Evolutionary conservation across 2,797 vertebrate species (phyloP).

Genomic region (Channallabes apus): DNA sequence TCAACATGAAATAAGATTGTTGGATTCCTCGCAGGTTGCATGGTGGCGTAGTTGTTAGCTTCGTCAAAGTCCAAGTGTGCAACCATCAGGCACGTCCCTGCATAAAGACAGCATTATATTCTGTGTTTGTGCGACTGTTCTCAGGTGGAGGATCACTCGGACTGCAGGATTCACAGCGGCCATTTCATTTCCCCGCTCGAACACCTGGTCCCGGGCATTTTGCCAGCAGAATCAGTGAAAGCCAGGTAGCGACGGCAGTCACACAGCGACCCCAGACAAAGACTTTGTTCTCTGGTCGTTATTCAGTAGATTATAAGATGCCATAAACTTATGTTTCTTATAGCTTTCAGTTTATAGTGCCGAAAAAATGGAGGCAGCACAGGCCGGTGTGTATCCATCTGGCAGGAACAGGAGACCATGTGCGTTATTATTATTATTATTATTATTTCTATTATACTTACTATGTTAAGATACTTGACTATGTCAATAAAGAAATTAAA

Average conservation of each 20-base stretch:
- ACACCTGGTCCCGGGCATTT: slow-evolving; percentile 87
- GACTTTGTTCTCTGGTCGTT: neutral
- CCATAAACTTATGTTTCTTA: slow-evolving; percentile 24
- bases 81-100: neutral
- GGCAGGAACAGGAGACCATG: slow-evolving; percentile 97
- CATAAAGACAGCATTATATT: neutral
- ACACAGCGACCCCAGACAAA: neutral
- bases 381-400: slow-evolving; percentile 94
- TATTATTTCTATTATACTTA: neutral
- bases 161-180: slow-evolving; percentile 91
- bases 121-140: neutral
- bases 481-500: neutral
- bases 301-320: neutral
- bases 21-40: too few relatives aligned
- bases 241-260: slow-evolving; percentile 78
- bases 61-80: neutral
- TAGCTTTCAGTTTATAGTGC: slow-evolving; percentile 95
- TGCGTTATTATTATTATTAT: slow-evolving; percentile 66
- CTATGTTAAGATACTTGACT: neutral
- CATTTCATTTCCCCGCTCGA: slow-evolving; percentile 92
- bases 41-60: too few relatives aligned
- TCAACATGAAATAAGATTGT: too few relatives aligned
- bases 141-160: slow-evolving; percentile 87
- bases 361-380: slow-evolving; percentile 87
- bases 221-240: slow-evolving; percentile 87